Base-by-base conservation (phyloP, 2,888 invertebrate genomes). In the Phyllotreta striolata region DNA sequence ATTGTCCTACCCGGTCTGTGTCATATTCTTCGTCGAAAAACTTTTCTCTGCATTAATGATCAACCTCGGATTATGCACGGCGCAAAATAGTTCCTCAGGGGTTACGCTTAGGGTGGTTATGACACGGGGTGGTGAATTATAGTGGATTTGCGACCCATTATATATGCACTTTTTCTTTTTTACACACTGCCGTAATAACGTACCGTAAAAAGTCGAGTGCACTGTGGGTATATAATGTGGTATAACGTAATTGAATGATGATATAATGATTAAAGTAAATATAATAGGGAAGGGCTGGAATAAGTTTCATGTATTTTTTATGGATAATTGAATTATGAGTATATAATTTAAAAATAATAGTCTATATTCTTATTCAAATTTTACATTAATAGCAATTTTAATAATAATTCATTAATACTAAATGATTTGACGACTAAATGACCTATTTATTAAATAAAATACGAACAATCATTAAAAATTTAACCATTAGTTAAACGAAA, bases 41-140 rank as follows among this genome's bases (percentile, higher is more conserved):
- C 40, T 51, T 41, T 52, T 63, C 12, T 38, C 57, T 46, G 35
- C 58, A 49, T 54, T 58, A 63, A 58, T 54, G 57, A 58, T 63
- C 58, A 58, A 44, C 46, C 24, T 43, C 37, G 56, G 55, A 56
- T 62, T 56, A 62, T 59, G 43, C 56, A 56, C 47, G 46, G 55
- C 13, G 35, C 41, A 47, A 47, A 55, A 43, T 57, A 61, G 66
- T 61, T 63, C 60, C 63, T 61, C 34, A 49, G 57, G 66, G 66
- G 57, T 46, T 47, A 39, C 37, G 34, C 41, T 49, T 37, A 55
- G 59, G 66, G 60, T 63, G 60, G 52, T 37, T 44, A 49, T 52
- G 60, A 63, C 55, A 56, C 49, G 39, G 62, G 60, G 63, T 56
- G 52, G 55, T 66, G 60, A 66, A 55, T 66, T 63, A 66, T 71